These are phyloP conservation scores for Tillus elongatus DNA, from an alignment of 2,888 invertebrate species.

Conservation along the genomic window DNA sequence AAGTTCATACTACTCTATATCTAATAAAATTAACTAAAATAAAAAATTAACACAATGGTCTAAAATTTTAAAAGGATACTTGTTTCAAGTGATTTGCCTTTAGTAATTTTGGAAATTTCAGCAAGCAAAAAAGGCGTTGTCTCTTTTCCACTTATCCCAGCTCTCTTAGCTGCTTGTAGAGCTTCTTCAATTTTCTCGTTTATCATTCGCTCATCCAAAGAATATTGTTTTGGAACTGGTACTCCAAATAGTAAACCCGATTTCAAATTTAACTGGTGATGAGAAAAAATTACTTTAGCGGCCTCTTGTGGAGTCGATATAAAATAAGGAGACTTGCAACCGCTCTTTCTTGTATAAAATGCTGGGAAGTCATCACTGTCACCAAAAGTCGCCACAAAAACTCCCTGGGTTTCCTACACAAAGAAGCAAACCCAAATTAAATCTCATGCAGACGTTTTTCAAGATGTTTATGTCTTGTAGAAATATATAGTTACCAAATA, in stretches of 20 bases:
- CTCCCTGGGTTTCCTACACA: conserved; percentile 85
- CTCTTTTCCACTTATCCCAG: conserved; percentile 68
- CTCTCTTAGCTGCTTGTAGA: conserved; percentile 49
- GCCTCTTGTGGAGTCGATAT: conserved; percentile 56
- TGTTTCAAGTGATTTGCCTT: conserved; percentile 70
- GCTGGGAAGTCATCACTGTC: conserved; percentile 75
- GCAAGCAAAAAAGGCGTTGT: conserved; percentile 87
- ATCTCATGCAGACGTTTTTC: background rate
- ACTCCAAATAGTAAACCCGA: conserved; percentile 83
- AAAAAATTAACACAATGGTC: no score
- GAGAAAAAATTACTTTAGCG: conserved; percentile 57
- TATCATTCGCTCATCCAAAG: conserved; percentile 52
- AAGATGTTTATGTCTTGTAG: conserved; percentile 1
- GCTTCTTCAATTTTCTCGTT: conserved; percentile 65
- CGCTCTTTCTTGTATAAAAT: conserved; percentile 79
- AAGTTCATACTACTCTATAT: no score
- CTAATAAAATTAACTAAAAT: no score
- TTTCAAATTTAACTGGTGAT: conserved; percentile 45
- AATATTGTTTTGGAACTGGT: conserved; percentile 70
- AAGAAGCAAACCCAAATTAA: background rate
- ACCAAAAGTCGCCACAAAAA: conserved; percentile 75
- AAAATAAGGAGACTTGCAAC: conserved; percentile 61
- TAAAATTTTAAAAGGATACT: conserved; percentile 83
- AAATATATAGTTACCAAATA: conserved; percentile 58
- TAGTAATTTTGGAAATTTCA: conserved; percentile 68